phyloP scores from a whole-genome alignment of 2,888 invertebrate species.

The Chesias legatella region DNA sequence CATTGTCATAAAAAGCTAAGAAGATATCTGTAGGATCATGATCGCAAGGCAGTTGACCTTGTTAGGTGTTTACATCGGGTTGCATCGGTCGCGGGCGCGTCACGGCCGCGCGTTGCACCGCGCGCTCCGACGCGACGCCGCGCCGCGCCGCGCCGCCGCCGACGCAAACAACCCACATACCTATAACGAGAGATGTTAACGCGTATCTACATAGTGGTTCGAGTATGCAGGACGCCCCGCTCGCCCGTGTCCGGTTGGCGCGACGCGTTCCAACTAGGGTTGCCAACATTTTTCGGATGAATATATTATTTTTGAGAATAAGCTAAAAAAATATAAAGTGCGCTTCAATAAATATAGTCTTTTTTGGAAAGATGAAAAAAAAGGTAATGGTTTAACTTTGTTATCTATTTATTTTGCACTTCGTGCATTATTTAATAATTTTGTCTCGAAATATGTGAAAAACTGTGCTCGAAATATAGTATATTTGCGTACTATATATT shows the following conservation, averaged over 20 bases:
- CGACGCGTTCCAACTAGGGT: slow-evolving; percentile 53
- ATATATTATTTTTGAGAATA: too few species aligned
- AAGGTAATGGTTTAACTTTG: too few species aligned
- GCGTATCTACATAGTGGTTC: slow-evolving; percentile 55
- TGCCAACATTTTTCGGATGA: too few species aligned
- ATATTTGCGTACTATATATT: too few species aligned
- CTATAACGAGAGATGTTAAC: slow-evolving; percentile 40
- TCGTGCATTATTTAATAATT: too few species aligned
- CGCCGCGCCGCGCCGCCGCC: slow-evolving; percentile 56
- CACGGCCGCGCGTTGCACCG: slow-evolving; percentile 69
- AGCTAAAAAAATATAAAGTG: too few species aligned
- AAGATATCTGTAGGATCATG: slow-evolving; percentile 41
- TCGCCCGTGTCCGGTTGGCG: slow-evolving; percentile 62
- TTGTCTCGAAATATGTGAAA: too few species aligned
- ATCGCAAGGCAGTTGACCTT: slow-evolving; percentile 68
- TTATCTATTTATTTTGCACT: too few species aligned
- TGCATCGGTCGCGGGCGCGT: slow-evolving; percentile 63
- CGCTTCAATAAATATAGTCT: too few species aligned
- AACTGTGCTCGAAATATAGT: too few species aligned
- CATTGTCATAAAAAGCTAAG: slow-evolving; percentile 37
- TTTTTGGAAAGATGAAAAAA: too few species aligned
- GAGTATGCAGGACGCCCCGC: slow-evolving; percentile 66
- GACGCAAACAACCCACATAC: slow-evolving; percentile 70
- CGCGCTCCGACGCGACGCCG: slow-evolving; percentile 48
- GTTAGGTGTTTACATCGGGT: slow-evolving; percentile 64